Percentiles rank a stretch among this genome's conserved stretches.
phyloP scores from a whole-genome alignment of 2,797 vertebrate species.

The Columba guinea region DNA sequence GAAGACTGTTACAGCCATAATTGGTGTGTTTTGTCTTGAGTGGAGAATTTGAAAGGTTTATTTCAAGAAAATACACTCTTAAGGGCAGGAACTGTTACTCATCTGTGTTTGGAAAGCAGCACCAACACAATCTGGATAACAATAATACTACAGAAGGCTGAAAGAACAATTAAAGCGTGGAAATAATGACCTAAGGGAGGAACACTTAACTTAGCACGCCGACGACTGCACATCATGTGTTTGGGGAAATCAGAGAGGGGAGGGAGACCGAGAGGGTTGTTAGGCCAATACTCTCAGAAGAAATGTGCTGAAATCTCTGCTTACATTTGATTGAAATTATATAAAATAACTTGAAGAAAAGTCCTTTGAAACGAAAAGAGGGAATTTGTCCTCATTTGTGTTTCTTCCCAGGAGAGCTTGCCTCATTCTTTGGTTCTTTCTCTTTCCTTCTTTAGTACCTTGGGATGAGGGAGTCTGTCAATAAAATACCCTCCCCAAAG shows the following conservation, averaged over 20 bases:
- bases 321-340: not conserved
- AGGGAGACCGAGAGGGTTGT: not conserved
- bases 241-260: not conserved
- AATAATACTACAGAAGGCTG: conserved; percentile 50
- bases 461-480: not conserved
- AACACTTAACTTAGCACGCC: not conserved
- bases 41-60: conserved; percentile 54
- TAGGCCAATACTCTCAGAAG: conserved; percentile 6
- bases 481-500: not conserved
- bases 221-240: not conserved
- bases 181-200: conserved; percentile 58
- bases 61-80: conserved; percentile 36
- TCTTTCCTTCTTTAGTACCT: not conserved
- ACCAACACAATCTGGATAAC: conserved; percentile 35
- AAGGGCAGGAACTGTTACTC: conserved; percentile 70
- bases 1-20: conserved; percentile 18
- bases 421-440: not conserved
- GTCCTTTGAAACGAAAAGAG: not conserved
- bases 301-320: not conserved
- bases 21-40: conserved; percentile 55
- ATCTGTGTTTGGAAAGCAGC: conserved; percentile 61
- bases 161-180: conserved; percentile 66
- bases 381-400: conserved; percentile 15
- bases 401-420: not conserved
- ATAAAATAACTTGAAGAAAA: conserved; percentile 35